phyloP scores from a whole-genome alignment of 2,888 invertebrate genomes.

The Bombylius discolor region DNA sequence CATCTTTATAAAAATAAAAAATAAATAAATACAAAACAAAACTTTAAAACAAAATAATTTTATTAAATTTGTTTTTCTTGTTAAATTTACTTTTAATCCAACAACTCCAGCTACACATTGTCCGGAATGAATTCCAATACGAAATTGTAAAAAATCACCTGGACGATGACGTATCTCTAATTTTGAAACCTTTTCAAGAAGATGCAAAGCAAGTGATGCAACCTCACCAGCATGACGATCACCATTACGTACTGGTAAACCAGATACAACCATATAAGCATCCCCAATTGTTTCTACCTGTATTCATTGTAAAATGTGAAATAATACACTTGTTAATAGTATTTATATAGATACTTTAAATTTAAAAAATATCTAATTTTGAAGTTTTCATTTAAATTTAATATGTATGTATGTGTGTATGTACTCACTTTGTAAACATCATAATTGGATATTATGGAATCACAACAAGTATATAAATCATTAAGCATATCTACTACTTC shows the following conservation, averaged over 20 bases:
- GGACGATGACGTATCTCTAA: constrained; percentile 56
- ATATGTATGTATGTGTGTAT: background rate
- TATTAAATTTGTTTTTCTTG: background rate
- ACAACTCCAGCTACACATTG: constrained; percentile 75
- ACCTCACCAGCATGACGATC: constrained; percentile 66
- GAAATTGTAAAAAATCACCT: constrained; percentile 51
- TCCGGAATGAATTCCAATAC: constrained; percentile 60
- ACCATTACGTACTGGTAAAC: constrained; percentile 59
- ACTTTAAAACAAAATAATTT: background rate
- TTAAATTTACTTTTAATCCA: constrained; percentile 40
- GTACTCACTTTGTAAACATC: constrained; percentile 67
- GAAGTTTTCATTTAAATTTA: too few relatives aligned
- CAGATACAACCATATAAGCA: constrained; percentile 72
- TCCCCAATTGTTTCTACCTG: constrained; percentile 70
- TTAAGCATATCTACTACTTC: constrained; percentile 78
- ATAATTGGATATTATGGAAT: constrained; percentile 74
- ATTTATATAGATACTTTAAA: too few relatives aligned
- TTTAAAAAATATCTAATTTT: too few relatives aligned
- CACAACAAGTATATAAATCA: constrained; percentile 78
- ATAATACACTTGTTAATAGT: too few relatives aligned
- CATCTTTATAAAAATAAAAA: constrained; percentile 42
- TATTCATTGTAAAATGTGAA: too few relatives aligned
- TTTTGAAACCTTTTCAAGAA: constrained; percentile 54
- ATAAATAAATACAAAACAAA: background rate
- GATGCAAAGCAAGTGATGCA: constrained; percentile 62